Base-by-base conservation (phyloP, 2,797 vertebrate genomes). In the Acrocephalus scirpaceus region DNA sequence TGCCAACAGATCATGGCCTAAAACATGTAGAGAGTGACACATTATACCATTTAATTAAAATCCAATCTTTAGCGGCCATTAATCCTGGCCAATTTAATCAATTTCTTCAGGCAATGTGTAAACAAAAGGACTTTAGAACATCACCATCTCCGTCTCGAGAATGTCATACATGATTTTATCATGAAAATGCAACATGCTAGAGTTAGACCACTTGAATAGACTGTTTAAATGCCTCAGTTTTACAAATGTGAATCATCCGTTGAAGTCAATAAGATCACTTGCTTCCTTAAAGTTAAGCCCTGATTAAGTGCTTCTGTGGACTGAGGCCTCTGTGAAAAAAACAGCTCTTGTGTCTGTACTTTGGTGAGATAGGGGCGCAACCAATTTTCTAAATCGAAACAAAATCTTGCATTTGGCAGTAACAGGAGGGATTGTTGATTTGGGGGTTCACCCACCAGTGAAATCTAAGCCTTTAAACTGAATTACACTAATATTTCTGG, bases 41-140 rank as follows among this genome's bases (percentile, higher is more conserved):
- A 61, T 58, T 85, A 64, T 93, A 67, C 53, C 48, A 38, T 93
- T 93, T 95, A 91, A 96, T 96, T 96, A 95, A 95, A 95, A 95
- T 47, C 71, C 71, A 54, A 34, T 95, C 60, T 95, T 90, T 64
- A 94, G 74, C 77, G 90, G 67, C 57, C 38, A 65, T 61, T 92
- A 92, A 93, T 95, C 64, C 64, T 30, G 32, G 42, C 50, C 77
- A 90, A 90, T 95, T 93, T 85, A 92, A 94, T 86, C 51, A 57
- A 84, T 93, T 93, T 95, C 74, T 94, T 93, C 67, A 85, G 73
- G 90, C 64, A 71, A 38, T 29, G 6, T 58, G 67, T 90, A 95
- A 92, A 90, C 88, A 92, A 86, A 90, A 94, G 79, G 67, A 90
- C 67, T 92, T 87, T 22, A 61, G 77, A 94, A 71, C 76, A 76